These are phyloP conservation scores for Motacilla alba DNA, from an alignment of 2,113 vertebrate species.

Conservation along the genomic window DNA sequence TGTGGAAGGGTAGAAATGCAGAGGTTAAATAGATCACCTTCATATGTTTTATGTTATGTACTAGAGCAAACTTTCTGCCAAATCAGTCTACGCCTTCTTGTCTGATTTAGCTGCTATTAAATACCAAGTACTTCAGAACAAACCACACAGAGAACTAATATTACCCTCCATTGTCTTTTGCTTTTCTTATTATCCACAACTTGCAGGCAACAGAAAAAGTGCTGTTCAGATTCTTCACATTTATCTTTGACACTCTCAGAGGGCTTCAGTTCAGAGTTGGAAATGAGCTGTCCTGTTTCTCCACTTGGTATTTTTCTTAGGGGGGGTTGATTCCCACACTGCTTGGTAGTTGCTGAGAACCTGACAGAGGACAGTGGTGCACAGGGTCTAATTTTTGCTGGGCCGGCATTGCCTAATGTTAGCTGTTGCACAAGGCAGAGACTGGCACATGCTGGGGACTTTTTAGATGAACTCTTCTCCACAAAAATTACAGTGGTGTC, in stretches of 20 bases:
- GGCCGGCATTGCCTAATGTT: background rate
- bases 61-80: background rate
- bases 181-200: background rate
- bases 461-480: background rate
- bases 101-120: background rate
- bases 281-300: background rate
- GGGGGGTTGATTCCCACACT: background rate
- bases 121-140: background rate
- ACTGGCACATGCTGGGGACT: background rate
- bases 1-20: background rate
- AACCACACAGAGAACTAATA: background rate
- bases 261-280: background rate
- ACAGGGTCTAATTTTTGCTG: accelerated
- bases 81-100: background rate
- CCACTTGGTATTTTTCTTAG: background rate
- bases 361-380: background rate
- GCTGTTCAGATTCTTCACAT: background rate
- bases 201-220: background rate
- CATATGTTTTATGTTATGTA: background rate
- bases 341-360: background rate
- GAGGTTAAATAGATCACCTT: background rate
- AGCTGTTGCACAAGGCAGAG: background rate
- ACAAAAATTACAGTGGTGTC: background rate
- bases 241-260: background rate
- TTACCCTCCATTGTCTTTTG: background rate